Evolutionary conservation across 2,113 vertebrate genomes (phyloP).

Genomic region (Uropsilus gracilis): DNA sequence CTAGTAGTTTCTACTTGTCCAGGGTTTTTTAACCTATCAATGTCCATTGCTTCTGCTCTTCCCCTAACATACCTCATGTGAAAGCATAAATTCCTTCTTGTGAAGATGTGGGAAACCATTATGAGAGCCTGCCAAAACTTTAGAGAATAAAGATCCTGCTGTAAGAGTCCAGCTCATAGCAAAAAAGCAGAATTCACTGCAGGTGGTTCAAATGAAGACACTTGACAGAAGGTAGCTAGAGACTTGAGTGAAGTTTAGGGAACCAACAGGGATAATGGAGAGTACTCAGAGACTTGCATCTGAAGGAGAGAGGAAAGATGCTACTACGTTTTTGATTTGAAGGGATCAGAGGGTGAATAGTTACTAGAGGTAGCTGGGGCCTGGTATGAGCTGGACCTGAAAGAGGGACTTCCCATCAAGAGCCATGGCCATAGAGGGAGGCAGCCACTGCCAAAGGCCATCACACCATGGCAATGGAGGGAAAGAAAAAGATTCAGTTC

Average conservation of each 20-base stretch:
- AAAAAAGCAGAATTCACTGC: background rate
- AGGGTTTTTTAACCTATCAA: slow-evolving; percentile 1
- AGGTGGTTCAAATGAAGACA: background rate
- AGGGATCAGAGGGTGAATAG: background rate
- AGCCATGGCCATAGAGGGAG: background rate
- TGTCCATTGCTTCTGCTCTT: background rate
- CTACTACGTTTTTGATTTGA: background rate
- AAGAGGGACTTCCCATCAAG: background rate
- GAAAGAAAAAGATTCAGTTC: background rate
- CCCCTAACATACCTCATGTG: background rate
- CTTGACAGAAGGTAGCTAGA: background rate
- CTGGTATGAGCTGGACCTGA: background rate
- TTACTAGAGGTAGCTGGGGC: background rate
- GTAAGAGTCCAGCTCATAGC: background rate
- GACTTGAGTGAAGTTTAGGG: background rate
- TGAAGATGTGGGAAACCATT: background rate
- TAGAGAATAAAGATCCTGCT: background rate
- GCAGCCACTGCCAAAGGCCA: background rate
- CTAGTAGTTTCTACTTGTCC: background rate
- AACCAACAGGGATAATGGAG: background rate
- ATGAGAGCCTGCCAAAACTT: background rate
- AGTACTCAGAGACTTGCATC: background rate
- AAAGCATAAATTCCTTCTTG: background rate
- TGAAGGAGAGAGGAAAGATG: background rate
- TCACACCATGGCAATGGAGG: background rate